A percentile compares a stretch with the other conserved stretches of the same genome.
These are phyloP conservation scores for Porites divaricata DNA, from an alignment of 92 coral and sea anemone species.

Conservation along the genomic window DNA sequence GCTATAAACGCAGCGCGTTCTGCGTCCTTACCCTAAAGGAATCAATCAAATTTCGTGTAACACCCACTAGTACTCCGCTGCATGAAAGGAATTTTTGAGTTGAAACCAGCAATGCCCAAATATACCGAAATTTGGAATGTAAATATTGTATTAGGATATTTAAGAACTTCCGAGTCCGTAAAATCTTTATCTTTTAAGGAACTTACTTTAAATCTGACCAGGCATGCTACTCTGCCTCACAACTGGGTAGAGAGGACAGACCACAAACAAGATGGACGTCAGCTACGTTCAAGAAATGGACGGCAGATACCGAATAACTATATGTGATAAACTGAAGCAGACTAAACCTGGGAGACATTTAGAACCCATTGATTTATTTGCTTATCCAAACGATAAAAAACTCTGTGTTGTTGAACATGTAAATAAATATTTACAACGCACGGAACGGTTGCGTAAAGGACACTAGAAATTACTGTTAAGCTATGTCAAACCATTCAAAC, in stretches of 20 bases:
- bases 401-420: constrained; percentile 37
- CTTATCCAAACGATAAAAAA: constrained; percentile 25
- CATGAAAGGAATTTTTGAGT: constrained; percentile 52
- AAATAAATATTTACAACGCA: background rate
- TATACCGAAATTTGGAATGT: constrained; percentile 62
- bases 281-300: constrained; percentile 50
- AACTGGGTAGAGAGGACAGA: constrained; percentile 64
- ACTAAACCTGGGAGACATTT: constrained; percentile 65
- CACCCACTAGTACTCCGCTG: constrained; percentile 53
- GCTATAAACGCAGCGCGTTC: constrained; percentile 58
- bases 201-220: constrained; percentile 32
- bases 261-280: constrained; percentile 56
- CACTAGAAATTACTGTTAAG: constrained; percentile 40
- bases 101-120: constrained; percentile 61
- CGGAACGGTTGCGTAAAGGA: constrained; percentile 22
- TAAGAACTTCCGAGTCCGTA: constrained; percentile 13
- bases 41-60: constrained; percentile 39
- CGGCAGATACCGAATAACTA: constrained; percentile 44
- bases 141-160: constrained; percentile 39
- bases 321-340: constrained; percentile 59
- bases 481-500: constrained; percentile 47
- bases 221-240: constrained; percentile 60
- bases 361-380: constrained; percentile 41
- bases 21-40: constrained; percentile 19
- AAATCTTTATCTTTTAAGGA: constrained; percentile 8